Conservation (phyloP, 2,113 vertebrate species). For the Pao palembangensis region DNA sequence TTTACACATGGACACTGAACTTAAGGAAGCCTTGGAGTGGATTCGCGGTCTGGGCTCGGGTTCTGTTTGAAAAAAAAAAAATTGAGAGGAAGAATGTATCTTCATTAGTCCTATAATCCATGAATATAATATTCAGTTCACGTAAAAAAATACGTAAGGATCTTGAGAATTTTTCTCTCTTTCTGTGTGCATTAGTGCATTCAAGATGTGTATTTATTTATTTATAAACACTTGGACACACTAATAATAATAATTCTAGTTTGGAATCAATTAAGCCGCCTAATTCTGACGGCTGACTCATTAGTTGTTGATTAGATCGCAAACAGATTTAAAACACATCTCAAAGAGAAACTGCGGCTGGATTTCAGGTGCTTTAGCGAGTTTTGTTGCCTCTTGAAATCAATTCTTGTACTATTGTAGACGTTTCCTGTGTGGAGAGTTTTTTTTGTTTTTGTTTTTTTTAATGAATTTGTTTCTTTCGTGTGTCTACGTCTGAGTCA, state of each 20-base stretch:
- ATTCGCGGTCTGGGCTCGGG: slow-evolving; percentile 61
- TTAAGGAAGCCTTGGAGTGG: slow-evolving; percentile 50
- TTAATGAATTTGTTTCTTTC: no score
- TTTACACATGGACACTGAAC: slow-evolving; percentile 67
- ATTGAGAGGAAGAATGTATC: background rate
- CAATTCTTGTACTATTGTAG: no score
- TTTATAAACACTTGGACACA: slow-evolving; percentile 40
- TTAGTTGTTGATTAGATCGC: slow-evolving; percentile 11
- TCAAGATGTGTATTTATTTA: slow-evolving; percentile 16
- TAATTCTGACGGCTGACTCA: slow-evolving; percentile 12
- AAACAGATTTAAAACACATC: no score
- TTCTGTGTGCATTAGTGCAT: slow-evolving; percentile 13
- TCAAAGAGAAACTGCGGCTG: no score
- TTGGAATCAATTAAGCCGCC: slow-evolving; percentile 34
- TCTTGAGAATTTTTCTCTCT: no score
- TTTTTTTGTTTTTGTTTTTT: no score
- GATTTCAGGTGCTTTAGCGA: no score
- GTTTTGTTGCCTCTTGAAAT: no score
- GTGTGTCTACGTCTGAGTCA: no score
- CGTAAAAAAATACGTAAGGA: no score
- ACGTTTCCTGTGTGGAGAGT: no score
- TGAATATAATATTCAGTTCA: background rate
- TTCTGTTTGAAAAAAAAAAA: slow-evolving; percentile 36
- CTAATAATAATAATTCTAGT: slow-evolving; percentile 19
- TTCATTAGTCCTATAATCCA: slow-evolving; percentile 6